Percentiles rank a stretch among this genome's conserved stretches.
Evolutionary conservation across 53 echinoderm and acorn worm species (phyloP).

Genomic region (Astropecten irregularis): DNA sequence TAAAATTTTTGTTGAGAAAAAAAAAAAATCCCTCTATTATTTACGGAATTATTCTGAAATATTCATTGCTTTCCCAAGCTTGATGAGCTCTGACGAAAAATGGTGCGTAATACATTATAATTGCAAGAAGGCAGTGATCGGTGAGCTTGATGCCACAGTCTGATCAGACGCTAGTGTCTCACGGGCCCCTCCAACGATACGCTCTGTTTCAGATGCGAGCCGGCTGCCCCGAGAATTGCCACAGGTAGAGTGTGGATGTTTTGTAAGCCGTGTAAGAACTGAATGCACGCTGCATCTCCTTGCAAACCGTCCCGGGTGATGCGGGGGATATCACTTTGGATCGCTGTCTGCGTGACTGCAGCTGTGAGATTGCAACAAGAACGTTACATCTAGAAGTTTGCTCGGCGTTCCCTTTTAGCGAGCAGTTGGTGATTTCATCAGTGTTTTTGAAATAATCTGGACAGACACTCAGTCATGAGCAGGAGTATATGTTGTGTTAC

Average conservation of each 20-base stretch:
- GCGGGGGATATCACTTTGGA: background rate
- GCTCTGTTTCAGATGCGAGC: conserved; percentile 50
- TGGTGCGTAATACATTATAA: conserved; percentile 45
- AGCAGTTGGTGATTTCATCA: background rate
- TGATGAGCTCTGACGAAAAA: conserved; percentile 42
- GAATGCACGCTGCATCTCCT: background rate
- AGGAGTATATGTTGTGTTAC: background rate
- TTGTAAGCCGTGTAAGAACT: conserved; percentile 41
- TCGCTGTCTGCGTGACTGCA: background rate
- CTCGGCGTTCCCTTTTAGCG: background rate
- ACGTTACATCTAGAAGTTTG: background rate
- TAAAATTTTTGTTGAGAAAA: background rate
- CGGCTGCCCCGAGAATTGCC: conserved; percentile 51
- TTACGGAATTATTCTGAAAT: conserved; percentile 34
- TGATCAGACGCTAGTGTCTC: conserved; percentile 9
- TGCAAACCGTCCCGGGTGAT: background rate
- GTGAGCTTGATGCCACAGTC: conserved; percentile 23
- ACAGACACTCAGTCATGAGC: background rate
- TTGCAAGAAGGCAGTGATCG: conserved; percentile 44
- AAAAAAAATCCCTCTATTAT: conserved; percentile 9
- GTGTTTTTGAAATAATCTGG: background rate
- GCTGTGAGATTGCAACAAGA: background rate
- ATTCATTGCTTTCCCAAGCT: conserved; percentile 44
- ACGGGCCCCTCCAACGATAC: conserved; percentile 32
- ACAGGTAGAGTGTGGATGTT: conserved; percentile 51